phyloP scores from a whole-genome alignment of 2,797 vertebrate species.

The Linurgus olivaceus region DNA sequence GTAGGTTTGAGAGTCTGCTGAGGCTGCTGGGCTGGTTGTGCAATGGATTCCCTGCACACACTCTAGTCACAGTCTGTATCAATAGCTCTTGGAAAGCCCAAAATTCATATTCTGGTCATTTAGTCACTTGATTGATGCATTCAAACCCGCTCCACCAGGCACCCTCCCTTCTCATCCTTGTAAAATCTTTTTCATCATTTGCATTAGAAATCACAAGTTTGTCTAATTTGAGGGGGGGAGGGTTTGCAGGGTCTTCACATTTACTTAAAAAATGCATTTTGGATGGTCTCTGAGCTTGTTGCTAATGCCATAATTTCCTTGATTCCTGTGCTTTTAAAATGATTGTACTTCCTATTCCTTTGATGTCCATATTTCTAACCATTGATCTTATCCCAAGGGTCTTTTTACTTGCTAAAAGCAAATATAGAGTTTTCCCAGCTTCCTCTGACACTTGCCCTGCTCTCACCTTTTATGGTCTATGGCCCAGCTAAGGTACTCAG shows the following conservation, averaged over 20 bases:
- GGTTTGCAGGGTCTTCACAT: not conserved
- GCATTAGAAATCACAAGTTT: not conserved
- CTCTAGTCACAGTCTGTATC: not conserved
- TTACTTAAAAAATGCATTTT: not conserved
- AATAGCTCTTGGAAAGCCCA: not conserved
- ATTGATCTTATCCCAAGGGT: not conserved
- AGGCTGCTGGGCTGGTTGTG: rapidly evolving
- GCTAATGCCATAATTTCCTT: not conserved
- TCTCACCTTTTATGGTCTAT: not conserved
- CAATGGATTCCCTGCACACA: not conserved
- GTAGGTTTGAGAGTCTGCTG: not conserved
- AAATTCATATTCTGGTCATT: not conserved
- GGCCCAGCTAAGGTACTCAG: not conserved
- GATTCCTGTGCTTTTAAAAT: not conserved
- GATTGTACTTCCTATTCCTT: not conserved
- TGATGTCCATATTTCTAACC: not conserved
- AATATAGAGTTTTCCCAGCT: not conserved
- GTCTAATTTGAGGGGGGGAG: rapidly evolving
- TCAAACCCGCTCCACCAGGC: not conserved
- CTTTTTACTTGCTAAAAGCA: not conserved
- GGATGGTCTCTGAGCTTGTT: not conserved
- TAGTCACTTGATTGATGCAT: not conserved
- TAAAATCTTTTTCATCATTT: not conserved
- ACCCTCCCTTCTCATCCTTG: not conserved
- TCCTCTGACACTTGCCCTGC: not conserved